Conservation (phyloP, 2,888 invertebrate species). For the Gibbula magus region DNA sequence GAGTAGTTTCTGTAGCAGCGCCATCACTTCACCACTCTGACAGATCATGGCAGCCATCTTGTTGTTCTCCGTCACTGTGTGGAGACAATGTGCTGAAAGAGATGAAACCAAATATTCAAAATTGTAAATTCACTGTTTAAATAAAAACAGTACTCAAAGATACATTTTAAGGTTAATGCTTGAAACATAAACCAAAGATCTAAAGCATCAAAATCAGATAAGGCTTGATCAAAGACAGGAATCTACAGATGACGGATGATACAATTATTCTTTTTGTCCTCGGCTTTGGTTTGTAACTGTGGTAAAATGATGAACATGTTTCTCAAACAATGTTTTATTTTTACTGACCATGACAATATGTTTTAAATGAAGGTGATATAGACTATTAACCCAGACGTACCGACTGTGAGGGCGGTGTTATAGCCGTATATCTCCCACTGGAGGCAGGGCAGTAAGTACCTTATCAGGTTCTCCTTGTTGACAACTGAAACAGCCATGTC, state of each 20-base stretch:
- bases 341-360: not conserved
- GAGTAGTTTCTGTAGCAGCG: slow-evolving; percentile 45
- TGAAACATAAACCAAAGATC: too few relatives aligned
- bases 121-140: too few relatives aligned
- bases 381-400: slow-evolving; percentile 53
- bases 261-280: too few relatives aligned
- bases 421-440: slow-evolving; percentile 79
- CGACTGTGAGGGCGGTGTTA: slow-evolving; percentile 75
- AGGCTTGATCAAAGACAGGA: too few relatives aligned
- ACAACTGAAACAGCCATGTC: slow-evolving; percentile 81
- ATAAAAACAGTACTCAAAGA: too few relatives aligned
- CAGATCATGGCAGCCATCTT: slow-evolving; percentile 78
- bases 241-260: too few relatives aligned
- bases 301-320: not conserved
- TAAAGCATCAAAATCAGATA: too few relatives aligned
- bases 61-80: slow-evolving; percentile 85
- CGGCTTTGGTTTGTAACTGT: too few relatives aligned
- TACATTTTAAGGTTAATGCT: too few relatives aligned
- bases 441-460: slow-evolving; percentile 80
- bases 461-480: slow-evolving; percentile 81
- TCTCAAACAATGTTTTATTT: not conserved
- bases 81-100: slow-evolving; percentile 81
- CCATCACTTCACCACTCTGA: slow-evolving; percentile 72
- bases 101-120: not conserved
- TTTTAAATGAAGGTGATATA: not conserved